Percentiles rank a stretch among this genome's conserved stretches.
phyloP scores from a whole-genome alignment of 2,888 invertebrate genomes.

The Bruchidius siliquastri region DNA sequence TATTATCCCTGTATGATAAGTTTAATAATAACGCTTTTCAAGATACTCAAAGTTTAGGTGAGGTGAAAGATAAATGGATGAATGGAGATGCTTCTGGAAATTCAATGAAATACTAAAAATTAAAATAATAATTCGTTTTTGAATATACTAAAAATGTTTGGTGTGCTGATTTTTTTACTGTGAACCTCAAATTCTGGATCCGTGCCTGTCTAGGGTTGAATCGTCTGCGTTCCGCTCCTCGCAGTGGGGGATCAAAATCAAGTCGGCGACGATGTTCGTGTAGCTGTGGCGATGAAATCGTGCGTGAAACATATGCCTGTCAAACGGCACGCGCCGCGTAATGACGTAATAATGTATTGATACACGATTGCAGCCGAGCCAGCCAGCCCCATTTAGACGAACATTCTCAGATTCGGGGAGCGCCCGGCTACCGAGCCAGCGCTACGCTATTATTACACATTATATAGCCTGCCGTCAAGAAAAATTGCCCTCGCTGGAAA shows the following conservation, averaged over 20 bases:
- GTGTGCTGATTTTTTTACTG: too few relatives aligned
- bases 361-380: conserved; percentile 34
- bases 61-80: too few relatives aligned
- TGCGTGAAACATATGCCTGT: conserved; percentile 48
- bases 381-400: conserved; percentile 28
- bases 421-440: conserved; percentile 22
- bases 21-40: too few relatives aligned
- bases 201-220: too few relatives aligned
- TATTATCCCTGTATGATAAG: too few relatives aligned
- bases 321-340: conserved; percentile 45
- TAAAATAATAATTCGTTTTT: too few relatives aligned
- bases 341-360: conserved; percentile 49
- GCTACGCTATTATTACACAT: background rate
- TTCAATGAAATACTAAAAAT: too few relatives aligned
- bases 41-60: too few relatives aligned
- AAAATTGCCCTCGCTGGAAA: background rate
- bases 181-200: too few relatives aligned
- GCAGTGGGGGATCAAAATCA: background rate
- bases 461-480: background rate
- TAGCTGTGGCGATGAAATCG: conserved; percentile 42
- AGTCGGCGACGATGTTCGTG: conserved; percentile 24
- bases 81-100: too few relatives aligned
- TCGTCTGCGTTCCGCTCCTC: too few relatives aligned
- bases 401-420: conserved; percentile 20
- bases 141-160: too few relatives aligned